phyloP scores from a whole-genome alignment of 2,888 invertebrate species.

The Ametastegia equiseti region DNA sequence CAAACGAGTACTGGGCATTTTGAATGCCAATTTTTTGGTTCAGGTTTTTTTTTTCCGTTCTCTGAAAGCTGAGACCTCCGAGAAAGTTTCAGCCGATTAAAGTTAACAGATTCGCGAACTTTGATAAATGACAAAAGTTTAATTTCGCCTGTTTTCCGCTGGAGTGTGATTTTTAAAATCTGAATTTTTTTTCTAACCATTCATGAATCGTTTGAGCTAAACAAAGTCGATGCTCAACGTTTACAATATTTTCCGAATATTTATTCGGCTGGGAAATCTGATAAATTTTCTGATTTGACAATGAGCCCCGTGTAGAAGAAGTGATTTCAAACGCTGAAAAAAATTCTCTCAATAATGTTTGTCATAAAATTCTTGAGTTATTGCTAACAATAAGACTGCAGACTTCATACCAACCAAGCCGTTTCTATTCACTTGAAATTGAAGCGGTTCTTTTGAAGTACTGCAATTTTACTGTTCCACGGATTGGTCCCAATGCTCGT shows the following conservation, averaged over 20 bases:
- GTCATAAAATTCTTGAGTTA: not conserved
- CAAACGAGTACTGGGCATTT: not conserved
- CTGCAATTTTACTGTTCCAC: not conserved
- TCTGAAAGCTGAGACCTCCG: not conserved
- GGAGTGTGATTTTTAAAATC: not conserved
- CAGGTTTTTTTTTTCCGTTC: not conserved
- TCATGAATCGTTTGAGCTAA: no score
- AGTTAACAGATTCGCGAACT: not conserved
- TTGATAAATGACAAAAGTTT: not conserved
- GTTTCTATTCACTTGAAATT: not conserved
- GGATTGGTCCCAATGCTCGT: not conserved
- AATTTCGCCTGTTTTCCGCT: not conserved
- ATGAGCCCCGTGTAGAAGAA: not conserved
- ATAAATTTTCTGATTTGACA: not conserved
- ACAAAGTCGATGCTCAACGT: no score
- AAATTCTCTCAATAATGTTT: not conserved
- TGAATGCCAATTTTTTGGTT: not conserved
- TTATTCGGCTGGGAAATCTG: no score
- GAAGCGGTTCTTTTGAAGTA: not conserved
- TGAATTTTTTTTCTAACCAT: not conserved
- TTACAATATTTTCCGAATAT: no score
- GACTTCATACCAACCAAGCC: no score
- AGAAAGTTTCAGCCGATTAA: not conserved
- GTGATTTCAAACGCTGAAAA: not conserved
- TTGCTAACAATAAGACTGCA: not conserved